Base-by-base conservation (phyloP, 2,113 vertebrate species). In the Halichoeres trimaculatus region DNA sequence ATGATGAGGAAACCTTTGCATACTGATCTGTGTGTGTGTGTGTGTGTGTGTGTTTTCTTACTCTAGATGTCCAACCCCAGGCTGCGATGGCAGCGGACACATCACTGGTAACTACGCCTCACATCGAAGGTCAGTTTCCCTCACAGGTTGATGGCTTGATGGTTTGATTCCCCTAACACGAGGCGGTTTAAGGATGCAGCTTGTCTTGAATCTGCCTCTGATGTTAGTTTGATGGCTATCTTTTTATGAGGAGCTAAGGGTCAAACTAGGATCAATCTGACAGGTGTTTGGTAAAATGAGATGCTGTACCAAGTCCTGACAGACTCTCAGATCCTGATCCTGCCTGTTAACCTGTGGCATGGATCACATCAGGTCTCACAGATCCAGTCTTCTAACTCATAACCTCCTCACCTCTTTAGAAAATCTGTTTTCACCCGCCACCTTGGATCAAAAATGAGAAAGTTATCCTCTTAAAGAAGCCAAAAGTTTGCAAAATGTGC, bases 51-150 rank as follows among this genome's bases (percentile, higher is more conserved):
- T n/a, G n/a, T n/a, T n/a, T n/a, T n/a, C n/a, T n/a, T n/a, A n/a
- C 24, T 14, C 22, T 43, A 99, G 98, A 91, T 99, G 98, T 83
- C 98, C 98, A 60, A 99, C 98, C 24, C 98, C 98, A 17, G 98
- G 98, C 93, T 99, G 98, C 94, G 98, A 99, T 1, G 98, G 98
- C 88, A 99, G 97, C 0, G 98, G 98, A 93, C 98, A 99, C 93
- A 98, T 99, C 87, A 99, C 98, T 10, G 98, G 98, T 80, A 99
- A 99, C 93, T 99, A 99, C 90, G 98, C 98, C 81, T 99, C 98
- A 80, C 98, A 99, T 89, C 96, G 98, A 93, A 99, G 98, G 98
- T 99, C 93, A 75, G 95, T 19, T 24, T 48, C 8, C 35, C 52
- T 24, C 36, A 9, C 30, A 11, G 11, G 56, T 14, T 24, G 51